Conservation (phyloP, 1,140 invertebrate genomes). For the Polyergus mexicanus region DNA sequence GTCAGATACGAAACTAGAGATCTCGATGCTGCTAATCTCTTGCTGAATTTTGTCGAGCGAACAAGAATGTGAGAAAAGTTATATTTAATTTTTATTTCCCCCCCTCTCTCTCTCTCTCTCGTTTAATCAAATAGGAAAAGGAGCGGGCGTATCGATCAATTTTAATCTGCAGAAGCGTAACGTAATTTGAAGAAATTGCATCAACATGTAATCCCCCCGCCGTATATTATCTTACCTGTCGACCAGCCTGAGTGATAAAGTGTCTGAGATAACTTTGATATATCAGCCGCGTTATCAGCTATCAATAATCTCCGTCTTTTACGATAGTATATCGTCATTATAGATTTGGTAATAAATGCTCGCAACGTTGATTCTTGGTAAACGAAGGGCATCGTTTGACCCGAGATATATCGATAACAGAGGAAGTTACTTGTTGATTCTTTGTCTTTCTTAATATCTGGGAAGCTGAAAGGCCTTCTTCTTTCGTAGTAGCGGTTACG, state of each 20-base stretch:
- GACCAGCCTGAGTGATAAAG: conserved; percentile 61
- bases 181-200: conserved; percentile 29
- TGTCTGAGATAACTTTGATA: conserved; percentile 51
- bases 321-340: conserved; percentile 49
- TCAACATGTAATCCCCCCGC: conserved; percentile 18
- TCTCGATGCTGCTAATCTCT: conserved; percentile 12
- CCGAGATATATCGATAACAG: conserved; percentile 48
- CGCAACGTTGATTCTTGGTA: conserved; percentile 47
- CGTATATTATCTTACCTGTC: conserved; percentile 52
- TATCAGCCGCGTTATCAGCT: conserved; percentile 58
- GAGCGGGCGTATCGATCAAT: neutral
- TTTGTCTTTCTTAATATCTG: conserved; percentile 49
- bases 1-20: conserved; percentile 42
- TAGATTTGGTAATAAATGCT: conserved; percentile 58
- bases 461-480: neutral
- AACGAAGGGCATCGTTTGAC: conserved; percentile 44
- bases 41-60: conserved; percentile 36
- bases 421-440: conserved; percentile 53
- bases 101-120: too few species aligned
- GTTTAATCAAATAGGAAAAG: conserved; percentile 11
- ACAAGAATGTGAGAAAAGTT: neutral
- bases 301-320: conserved; percentile 62
- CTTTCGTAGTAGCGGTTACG: neutral
- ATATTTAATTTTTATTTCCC: conserved; percentile 10
- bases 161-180: conserved; percentile 26